Base-by-base conservation (phyloP, 2,888 invertebrate genomes). In the Hydraecia micacea region DNA sequence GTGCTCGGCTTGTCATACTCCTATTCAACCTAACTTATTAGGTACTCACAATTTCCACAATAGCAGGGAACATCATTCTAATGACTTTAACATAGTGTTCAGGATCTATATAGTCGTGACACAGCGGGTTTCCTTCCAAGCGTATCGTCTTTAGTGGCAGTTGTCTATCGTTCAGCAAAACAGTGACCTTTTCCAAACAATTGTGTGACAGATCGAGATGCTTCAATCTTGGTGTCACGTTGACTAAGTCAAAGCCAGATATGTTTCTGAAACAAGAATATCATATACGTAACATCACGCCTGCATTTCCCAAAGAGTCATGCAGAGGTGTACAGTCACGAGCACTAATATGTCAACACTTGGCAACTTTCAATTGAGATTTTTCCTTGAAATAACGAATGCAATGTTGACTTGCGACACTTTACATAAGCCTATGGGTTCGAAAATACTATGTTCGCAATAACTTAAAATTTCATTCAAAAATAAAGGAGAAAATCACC, bases 71-170 rank as follows among this genome's bases (percentile, higher is more conserved):
- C 81, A 97, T 94, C 86, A 95, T 94, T 82, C 92, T 97, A 0
- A 97, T 90, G 2, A 97, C 96, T 68, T 97, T 97, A 25, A 98
- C 94, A 91, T 98, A 98, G 7, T 97, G 94, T 0, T 94, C 92
- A 0, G 97, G 96, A 74, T 97, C 97, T 0, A 94, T 97, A 89
- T 97, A 98, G 87, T 97, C 97, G 73, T 97, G 97, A 90, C 98
- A 98, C 0, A 98, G 87, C 0, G 98, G 98, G 94, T 98, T 98
- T 0, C 97, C 98, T 88, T 98, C 98, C 52, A 98, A 91, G 83
- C 93, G 94, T 15, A 98, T 89, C 66, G 97, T 96, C 6, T 91
- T 91, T 2, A 98, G 90, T 0, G 94, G 91, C 70, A 98, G 82
- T 0, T 92, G 87, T 1, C 96, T 88, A 15, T 93, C 92, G 0